Evolutionary conservation across 1,140 invertebrate species (phyloP).

Genomic region (Campodea augens): DNA sequence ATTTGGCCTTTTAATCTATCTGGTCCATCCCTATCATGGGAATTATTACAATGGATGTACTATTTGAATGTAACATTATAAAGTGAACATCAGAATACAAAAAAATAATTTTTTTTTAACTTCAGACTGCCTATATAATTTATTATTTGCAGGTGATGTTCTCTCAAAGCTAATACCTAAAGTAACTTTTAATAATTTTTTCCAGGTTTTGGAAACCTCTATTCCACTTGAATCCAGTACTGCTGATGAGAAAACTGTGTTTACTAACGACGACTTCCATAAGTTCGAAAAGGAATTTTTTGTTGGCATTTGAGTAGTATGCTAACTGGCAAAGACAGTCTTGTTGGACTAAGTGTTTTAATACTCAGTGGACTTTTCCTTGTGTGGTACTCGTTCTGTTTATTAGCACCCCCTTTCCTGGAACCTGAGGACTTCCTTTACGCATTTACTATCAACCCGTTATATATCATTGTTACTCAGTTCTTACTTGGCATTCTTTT

Average conservation of each 20-base stretch:
- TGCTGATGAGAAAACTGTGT: conserved; percentile 19
- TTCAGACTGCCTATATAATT: no score
- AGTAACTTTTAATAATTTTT: no score
- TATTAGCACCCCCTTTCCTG: conserved; percentile 44
- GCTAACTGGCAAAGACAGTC: conserved; percentile 19
- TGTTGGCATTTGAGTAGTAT: conserved; percentile 13
- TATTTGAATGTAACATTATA: no score
- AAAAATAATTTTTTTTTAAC: no score
- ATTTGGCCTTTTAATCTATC: no score
- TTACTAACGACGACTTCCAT: conserved; percentile 32
- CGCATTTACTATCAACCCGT: conserved; percentile 35
- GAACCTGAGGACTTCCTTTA: conserved; percentile 26
- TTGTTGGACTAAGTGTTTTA: conserved; percentile 35
- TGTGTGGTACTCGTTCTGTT: conserved; percentile 41
- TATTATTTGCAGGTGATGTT: no score
- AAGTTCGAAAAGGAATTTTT: conserved; percentile 29
- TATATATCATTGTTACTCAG: conserved; percentile 36
- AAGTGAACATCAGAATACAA: no score
- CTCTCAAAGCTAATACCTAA: no score
- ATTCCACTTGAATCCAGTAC: no score
- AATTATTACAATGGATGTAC: no score
- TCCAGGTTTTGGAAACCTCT: no score
- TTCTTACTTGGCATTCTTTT: conserved; percentile 38
- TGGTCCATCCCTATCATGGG: no score
- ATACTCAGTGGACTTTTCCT: conserved; percentile 32